Evolutionary conservation across 1,140 invertebrate genomes (phyloP), one percentile per base, ranked within the genome.

Genomic region (Steinernema khuongi): DNA sequence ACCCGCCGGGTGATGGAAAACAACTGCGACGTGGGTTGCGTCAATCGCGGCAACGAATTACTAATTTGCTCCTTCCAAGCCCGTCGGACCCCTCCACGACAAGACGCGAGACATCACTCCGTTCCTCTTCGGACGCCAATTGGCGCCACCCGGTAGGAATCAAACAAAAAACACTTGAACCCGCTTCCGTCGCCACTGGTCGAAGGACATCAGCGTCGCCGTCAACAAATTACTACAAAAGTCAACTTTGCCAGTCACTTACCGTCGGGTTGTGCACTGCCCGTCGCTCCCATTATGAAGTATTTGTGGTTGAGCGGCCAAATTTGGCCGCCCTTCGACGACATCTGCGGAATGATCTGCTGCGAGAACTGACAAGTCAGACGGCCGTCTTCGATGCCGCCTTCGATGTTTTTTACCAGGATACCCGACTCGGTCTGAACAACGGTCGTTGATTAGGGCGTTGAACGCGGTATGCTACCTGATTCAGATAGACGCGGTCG

Each of bases 241-340:
- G 31, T n/a, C 11, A 4, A 70, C 18, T 19, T 70, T 67, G 4
- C n/a, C 1, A 2, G 22, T 11, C 30, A 72, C 78, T 31, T 79
- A 80, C 79, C 80, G 43, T 82, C 81, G 22, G 80, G 80, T 33
- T 81, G 80, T 44, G 80, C 77, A 30, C 44, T 68, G 67, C 79
- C 79, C 36, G 79, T 80, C n/a, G 79, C 79, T 18, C 77, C 80
- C 31, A 80, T 68, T 41, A 80, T 80, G 72, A 74, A 80, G 60
- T 80, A 81, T 72, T 80, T 80, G n/a, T 77, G 70, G 67, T 80
- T 81, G 31, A 80, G 44, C 66, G 70, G 66, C 78, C 74, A 80
- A 18, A 80, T 36, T 29, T 70, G 28, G 32, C 75, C 80, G 31
- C 68, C 60, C 29, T 79, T 77, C 31, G 72, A 75, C 22, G 67